Conservation (phyloP, 2,797 vertebrate genomes). For the Melanotaenia trifasciata region DNA sequence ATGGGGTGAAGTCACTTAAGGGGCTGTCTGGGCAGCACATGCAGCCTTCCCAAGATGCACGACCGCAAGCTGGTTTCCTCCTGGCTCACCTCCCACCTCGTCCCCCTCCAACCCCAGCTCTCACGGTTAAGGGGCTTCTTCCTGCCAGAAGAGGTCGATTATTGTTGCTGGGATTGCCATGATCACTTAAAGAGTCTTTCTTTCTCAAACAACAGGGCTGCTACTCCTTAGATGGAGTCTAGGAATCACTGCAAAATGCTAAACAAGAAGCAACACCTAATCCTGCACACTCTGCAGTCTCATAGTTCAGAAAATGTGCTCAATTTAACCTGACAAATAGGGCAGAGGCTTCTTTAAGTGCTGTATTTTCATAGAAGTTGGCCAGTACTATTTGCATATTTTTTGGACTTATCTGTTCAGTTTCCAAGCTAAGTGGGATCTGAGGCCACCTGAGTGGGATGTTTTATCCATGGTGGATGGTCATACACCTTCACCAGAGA, state of each 20-base stretch:
- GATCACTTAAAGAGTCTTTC: slow-evolving; percentile 67
- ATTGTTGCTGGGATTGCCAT: slow-evolving; percentile 72
- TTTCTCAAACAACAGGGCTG: slow-evolving; percentile 62
- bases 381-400: slow-evolving; percentile 50
- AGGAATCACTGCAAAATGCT: slow-evolving; percentile 42
- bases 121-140: slow-evolving; percentile 76
- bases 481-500: slow-evolving; percentile 45
- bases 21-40: slow-evolving; percentile 72
- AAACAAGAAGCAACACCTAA: slow-evolving; percentile 62
- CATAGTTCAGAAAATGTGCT: slow-evolving; percentile 41
- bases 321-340: slow-evolving; percentile 59
- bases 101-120: slow-evolving; percentile 45
- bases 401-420: slow-evolving; percentile 43
- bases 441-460: slow-evolving; percentile 41
- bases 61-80: slow-evolving; percentile 65
- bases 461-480: slow-evolving; percentile 69
- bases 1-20: slow-evolving; percentile 74
- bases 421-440: slow-evolving; percentile 43
- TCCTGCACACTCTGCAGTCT: slow-evolving; percentile 29
- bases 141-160: slow-evolving; percentile 61
- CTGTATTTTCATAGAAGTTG: slow-evolving; percentile 65
- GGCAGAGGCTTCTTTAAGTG: slow-evolving; percentile 43
- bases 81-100: slow-evolving; percentile 47
- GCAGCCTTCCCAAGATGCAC: slow-evolving; percentile 69
- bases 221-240: slow-evolving; percentile 51